Conservation (phyloP, 2,113 vertebrate species). For the Panthera tigris region DNA sequence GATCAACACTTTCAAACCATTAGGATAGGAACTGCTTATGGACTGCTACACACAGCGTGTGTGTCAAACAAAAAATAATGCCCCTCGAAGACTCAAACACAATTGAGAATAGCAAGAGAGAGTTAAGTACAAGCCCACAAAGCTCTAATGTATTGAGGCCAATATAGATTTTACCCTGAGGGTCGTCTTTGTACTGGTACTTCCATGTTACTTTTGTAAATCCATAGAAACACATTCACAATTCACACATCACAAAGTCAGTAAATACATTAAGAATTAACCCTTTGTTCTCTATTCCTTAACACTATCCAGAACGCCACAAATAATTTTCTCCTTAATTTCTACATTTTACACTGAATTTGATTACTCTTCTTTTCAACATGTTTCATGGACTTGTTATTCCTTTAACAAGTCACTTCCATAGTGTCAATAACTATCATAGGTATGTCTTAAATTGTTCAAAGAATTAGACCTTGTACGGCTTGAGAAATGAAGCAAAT, state of each 20-base stretch:
- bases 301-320: not conserved
- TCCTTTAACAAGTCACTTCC: not conserved
- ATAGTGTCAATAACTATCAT: not conserved
- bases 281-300: not conserved
- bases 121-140: not conserved
- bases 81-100: not conserved
- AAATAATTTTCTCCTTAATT: not conserved
- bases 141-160: not conserved
- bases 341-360: not conserved
- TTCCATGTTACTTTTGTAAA: slow-evolving; percentile 3
- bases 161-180: not conserved
- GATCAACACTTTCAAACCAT: not conserved
- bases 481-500: not conserved
- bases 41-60: not conserved
- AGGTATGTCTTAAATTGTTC: not conserved
- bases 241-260: not conserved
- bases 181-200: not conserved
- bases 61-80: not conserved
- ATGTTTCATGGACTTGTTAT: not conserved
- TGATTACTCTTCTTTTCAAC: not conserved
- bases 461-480: not conserved
- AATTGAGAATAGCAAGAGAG: not conserved
- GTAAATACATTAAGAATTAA: not conserved
- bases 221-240: not conserved
- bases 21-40: not conserved